Base-by-base conservation (phyloP, 2,888 invertebrate genomes). In the Calameuta idolon region DNA sequence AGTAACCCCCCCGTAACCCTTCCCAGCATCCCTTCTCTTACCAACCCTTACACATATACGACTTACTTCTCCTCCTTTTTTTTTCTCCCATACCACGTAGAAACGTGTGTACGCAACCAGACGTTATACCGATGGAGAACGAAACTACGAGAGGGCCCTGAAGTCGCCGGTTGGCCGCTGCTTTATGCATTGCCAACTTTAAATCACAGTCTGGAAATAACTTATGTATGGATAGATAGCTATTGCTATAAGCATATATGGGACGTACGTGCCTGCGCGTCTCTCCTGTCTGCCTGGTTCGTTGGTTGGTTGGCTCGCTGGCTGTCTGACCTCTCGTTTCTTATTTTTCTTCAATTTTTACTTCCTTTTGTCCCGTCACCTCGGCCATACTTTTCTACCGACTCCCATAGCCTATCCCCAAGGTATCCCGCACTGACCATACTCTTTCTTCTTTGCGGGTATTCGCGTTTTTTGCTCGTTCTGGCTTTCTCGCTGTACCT, bases 171-270 rank as follows among this genome's bases (percentile, higher is more conserved):
- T 55, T 55, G 55, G 55, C 34, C 30, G 37, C 68, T 31, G 55
- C 77, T 79, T 82, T 84, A 83, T 84, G 84, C 82, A 85, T 83
- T 83, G 86, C 83, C 83, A 85, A 85, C 83, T 83, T 83, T 84
- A 86, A 87, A 88, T 87, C 85, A 87, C 83, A 75, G 81, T 69
- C 79, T 83, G 83, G 82, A 85, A 86, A 85, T 85, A 86, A 71
- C 71, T 71, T 71, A 71, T 34, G 71, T 71, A 71, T 71, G 81
- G 84, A 83, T 86, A 82, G 85, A 85, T 85, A 79, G 84, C 79
- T 81, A 83, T 86, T 83, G 81, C 81, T 81, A 82, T 82, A 82
- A 86, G 82, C 81, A 71, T 71, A 80, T 83, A 79, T 78, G 83
- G 75, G 37, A 55, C 34, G 55, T 55, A 69, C 69, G 73, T 69